A percentile compares a stretch with the other conserved stretches of the same genome.
These are phyloP conservation scores for Semotilus atromaculatus DNA, from an alignment of 2,797 vertebrate species.

Conservation along the genomic window DNA sequence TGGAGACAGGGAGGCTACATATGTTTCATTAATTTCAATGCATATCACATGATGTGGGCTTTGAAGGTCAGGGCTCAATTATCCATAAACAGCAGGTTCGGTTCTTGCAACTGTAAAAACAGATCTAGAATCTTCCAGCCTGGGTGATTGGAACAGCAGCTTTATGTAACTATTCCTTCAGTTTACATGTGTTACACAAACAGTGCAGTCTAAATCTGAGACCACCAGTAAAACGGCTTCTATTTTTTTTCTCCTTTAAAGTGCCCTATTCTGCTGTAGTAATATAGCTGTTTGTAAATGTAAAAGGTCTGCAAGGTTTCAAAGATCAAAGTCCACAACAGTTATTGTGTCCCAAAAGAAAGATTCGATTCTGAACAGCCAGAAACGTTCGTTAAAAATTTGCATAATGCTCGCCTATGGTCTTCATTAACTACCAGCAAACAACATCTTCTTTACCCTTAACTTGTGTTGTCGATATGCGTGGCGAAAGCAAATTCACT, in stretches of 20 bases:
- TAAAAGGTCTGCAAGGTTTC: background rate
- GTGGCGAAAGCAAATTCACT: background rate
- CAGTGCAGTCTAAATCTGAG: background rate
- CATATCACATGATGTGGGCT: conserved; percentile 17
- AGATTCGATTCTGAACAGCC: background rate
- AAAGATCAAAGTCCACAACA: background rate
- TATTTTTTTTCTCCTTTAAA: background rate
- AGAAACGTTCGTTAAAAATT: background rate
- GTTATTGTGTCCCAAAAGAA: background rate
- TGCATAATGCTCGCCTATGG: background rate
- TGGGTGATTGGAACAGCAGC: background rate
- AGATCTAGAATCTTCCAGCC: background rate
- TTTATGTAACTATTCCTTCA: conserved; percentile 15
- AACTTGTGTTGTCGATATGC: background rate
- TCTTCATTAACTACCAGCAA: background rate
- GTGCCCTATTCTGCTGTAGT: background rate
- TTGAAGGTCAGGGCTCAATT: conserved; percentile 47
- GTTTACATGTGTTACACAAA: background rate
- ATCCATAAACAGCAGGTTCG: conserved; percentile 32
- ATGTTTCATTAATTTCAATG: conserved; percentile 56
- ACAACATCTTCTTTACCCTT: background rate
- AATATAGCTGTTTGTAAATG: background rate
- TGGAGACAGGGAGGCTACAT: conserved; percentile 66
- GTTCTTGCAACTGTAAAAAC: conserved; percentile 16
- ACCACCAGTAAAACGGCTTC: background rate